phyloP scores from a whole-genome alignment of 2,797 vertebrate genomes.

The Amniataba percoides region DNA sequence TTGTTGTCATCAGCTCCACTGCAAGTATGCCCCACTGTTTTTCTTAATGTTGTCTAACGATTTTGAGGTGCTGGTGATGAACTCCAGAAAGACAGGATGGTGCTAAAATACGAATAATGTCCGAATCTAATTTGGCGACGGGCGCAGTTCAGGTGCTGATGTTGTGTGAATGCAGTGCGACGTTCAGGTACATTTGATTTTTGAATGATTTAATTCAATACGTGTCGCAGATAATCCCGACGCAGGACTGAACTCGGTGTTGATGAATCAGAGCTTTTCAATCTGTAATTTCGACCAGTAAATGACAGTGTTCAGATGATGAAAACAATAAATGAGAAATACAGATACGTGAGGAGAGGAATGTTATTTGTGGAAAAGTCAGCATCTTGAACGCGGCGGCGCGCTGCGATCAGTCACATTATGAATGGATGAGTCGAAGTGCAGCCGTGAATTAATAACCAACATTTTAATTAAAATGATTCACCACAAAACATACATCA shows the following conservation, averaged over 20 bases:
- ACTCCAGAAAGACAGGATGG: not conserved
- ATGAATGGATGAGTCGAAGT: not conserved
- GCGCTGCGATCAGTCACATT: not conserved
- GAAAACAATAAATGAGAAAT: too few species aligned
- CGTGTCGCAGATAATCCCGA: not conserved
- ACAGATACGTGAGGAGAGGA: too few species aligned
- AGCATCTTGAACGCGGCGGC: not conserved
- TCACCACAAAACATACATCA: not conserved
- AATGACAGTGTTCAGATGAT: not conserved
- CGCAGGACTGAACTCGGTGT: too few species aligned
- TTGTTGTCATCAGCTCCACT: conserved; percentile 35
- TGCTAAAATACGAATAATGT: too few species aligned
- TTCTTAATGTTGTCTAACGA: not conserved
- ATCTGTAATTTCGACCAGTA: not conserved
- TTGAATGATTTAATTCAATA: not conserved
- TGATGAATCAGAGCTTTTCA: not conserved
- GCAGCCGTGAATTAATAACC: not conserved
- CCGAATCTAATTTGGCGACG: not conserved
- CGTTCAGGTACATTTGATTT: conserved; percentile 18
- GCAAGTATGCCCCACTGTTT: not conserved
- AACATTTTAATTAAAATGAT: not conserved
- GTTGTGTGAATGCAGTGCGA: not conserved
- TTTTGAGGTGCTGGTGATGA: not conserved
- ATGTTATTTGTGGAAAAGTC: not conserved
- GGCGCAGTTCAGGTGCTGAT: not conserved